These are phyloP conservation scores for Tilapia sparmanii DNA, from an alignment of 2,113 vertebrate species.

Conservation along the genomic window DNA sequence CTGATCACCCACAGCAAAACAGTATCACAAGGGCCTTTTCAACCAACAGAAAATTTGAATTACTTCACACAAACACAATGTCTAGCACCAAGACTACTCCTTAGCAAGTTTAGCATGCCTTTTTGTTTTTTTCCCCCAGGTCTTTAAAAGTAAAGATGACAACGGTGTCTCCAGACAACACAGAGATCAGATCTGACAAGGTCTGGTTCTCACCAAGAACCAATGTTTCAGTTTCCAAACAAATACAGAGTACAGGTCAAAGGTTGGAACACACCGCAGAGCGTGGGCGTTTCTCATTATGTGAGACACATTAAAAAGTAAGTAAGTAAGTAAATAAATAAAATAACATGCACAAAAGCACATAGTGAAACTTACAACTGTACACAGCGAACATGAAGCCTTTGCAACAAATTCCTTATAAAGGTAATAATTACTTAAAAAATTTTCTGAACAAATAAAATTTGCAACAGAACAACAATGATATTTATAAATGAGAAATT, in stretches of 20 bases:
- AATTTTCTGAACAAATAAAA: rapidly evolving
- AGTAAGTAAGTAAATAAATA: background rate
- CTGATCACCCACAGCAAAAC: background rate
- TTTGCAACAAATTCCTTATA: background rate
- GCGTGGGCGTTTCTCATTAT: background rate
- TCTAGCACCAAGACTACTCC: background rate
- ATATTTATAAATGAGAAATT: background rate
- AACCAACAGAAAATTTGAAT: background rate
- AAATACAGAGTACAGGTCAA: background rate
- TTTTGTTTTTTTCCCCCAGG: rapidly evolving
- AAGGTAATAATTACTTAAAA: background rate
- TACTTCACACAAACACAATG: background rate
- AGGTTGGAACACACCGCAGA: background rate
- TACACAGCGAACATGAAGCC: background rate
- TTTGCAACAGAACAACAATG: background rate
- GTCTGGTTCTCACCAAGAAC: background rate
- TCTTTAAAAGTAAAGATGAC: background rate
- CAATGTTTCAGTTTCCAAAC: background rate
- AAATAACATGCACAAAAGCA: background rate
- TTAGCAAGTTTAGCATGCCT: rapidly evolving
- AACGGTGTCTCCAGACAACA: background rate
- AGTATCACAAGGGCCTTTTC: background rate
- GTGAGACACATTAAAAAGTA: background rate
- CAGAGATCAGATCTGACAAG: background rate
- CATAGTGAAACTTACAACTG: background rate